Percentiles rank a stretch among this genome's conserved stretches.
These are phyloP conservation scores for Dasypus novemcinctus DNA, from an alignment of 2,113 vertebrate genomes.

Conservation along the genomic window DNA sequence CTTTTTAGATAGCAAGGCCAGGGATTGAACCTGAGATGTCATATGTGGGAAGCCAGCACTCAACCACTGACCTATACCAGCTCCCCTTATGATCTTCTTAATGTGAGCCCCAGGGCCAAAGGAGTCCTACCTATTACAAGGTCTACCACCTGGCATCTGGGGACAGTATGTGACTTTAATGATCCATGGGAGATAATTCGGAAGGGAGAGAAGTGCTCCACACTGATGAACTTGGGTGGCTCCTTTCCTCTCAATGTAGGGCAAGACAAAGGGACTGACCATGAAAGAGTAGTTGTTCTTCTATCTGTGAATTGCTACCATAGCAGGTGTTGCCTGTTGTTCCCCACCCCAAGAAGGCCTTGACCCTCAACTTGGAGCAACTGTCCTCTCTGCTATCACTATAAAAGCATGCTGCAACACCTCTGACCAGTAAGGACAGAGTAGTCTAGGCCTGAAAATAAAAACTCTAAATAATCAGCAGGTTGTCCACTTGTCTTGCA, in stretches of 20 bases:
- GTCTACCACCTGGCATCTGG: accelerated
- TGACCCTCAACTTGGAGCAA: neutral
- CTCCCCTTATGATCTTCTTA: neutral
- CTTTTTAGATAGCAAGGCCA: too few species aligned
- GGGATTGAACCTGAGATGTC: too few species aligned
- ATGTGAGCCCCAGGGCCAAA: neutral
- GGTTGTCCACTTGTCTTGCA: neutral
- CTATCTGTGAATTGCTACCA: neutral
- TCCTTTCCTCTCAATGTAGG: neutral
- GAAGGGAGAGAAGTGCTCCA: neutral
- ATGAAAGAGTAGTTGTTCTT: too few species aligned
- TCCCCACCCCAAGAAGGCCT: neutral
- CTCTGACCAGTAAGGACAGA: neutral
- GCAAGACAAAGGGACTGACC: neutral
- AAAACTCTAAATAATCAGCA: neutral
- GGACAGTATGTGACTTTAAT: neutral
- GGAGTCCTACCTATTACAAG: accelerated
- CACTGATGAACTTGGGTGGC: neutral
- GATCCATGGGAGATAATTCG: neutral
- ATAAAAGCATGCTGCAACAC: neutral
- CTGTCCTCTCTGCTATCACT: neutral
- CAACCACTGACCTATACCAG: too few species aligned
- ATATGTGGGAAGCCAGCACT: too few species aligned
- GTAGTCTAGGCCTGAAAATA: neutral
- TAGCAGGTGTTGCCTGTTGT: accelerated